Percentiles rank a stretch among this genome's conserved stretches.
Evolutionary conservation across 2,888 invertebrate genomes (phyloP).

Genomic region (Philopedon plagiatum): DNA sequence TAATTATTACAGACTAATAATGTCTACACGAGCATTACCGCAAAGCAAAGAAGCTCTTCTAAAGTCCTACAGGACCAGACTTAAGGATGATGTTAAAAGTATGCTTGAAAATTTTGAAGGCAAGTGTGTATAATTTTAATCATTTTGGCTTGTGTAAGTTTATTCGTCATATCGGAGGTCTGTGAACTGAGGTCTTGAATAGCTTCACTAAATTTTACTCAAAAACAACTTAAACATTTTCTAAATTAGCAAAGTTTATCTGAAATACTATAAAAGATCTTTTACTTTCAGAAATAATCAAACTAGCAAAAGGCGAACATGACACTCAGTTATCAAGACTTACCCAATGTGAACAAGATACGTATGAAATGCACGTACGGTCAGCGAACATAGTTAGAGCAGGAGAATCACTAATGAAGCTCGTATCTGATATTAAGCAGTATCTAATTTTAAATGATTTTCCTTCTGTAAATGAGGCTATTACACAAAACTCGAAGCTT

Average conservation of each 20-base stretch:
- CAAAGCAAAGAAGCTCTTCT: slow-evolving; percentile 96
- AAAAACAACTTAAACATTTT: not conserved
- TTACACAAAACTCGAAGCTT: slow-evolving; percentile 91
- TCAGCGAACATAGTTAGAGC: slow-evolving; percentile 97
- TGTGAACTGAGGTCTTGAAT: too few species aligned
- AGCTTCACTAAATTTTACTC: too few species aligned
- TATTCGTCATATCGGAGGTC: too few species aligned
- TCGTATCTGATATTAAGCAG: slow-evolving; percentile 98
- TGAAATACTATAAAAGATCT: not conserved
- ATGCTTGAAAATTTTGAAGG: slow-evolving; percentile 98
- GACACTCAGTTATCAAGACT: slow-evolving; percentile 91
- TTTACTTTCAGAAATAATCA: slow-evolving; percentile 83
- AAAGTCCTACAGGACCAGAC: slow-evolving; percentile 93
- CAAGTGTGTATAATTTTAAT: slow-evolving; percentile 11
- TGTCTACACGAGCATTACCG: slow-evolving; percentile 78
- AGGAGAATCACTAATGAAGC: slow-evolving; percentile 96
- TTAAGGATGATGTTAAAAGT: slow-evolving; percentile 97
- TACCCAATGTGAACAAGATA: slow-evolving; percentile 95
- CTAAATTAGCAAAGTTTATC: not conserved
- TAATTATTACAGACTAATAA: too few species aligned
- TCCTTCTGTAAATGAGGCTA: slow-evolving; percentile 97
- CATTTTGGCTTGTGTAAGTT: too few species aligned
- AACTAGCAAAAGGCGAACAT: slow-evolving; percentile 90
- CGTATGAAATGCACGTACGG: slow-evolving; percentile 97
- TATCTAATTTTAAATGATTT: slow-evolving; percentile 98